Evolutionary conservation across 2,888 invertebrate genomes (phyloP).

Genomic region (Drymonia ruficornis): DNA sequence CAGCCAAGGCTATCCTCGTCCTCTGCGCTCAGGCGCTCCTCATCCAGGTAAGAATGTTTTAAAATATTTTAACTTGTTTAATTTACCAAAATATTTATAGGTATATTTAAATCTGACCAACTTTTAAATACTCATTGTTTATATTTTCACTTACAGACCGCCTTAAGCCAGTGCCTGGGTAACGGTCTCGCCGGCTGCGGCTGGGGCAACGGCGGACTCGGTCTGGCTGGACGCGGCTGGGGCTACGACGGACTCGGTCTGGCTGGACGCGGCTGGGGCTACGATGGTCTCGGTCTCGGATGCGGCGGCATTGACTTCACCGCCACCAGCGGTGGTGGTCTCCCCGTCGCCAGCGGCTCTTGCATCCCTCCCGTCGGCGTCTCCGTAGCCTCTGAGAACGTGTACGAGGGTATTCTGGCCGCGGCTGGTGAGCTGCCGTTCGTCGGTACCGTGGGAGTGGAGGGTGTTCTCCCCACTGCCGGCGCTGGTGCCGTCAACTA

Average conservation of each 20-base stretch:
- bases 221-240: conserved; percentile 13
- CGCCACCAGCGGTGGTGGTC: conserved; percentile 51
- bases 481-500: conserved; percentile 37
- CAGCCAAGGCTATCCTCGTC: conserved; percentile 36
- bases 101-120: not conserved
- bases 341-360: conserved; percentile 51
- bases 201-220: not conserved
- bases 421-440: conserved; percentile 59
- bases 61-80: too few relatives aligned
- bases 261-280: conserved; percentile 9
- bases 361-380: conserved; percentile 54
- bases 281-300: conserved; percentile 10
- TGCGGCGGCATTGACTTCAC: conserved; percentile 38
- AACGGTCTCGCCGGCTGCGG: not conserved
- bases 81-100: too few relatives aligned
- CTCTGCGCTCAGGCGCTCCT: conserved; percentile 37
- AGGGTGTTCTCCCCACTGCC: conserved; percentile 11
- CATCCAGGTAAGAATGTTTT: not conserved
- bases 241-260: conserved; percentile 11
- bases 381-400: conserved; percentile 54
- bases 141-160: conserved; percentile 7
- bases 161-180: conserved; percentile 6
- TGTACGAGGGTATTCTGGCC: conserved; percentile 50
- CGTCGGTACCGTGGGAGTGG: conserved; percentile 52
- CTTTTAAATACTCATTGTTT: not conserved